Conservation (phyloP, 2,797 vertebrate species). For the Malacoraja senta region DNA sequence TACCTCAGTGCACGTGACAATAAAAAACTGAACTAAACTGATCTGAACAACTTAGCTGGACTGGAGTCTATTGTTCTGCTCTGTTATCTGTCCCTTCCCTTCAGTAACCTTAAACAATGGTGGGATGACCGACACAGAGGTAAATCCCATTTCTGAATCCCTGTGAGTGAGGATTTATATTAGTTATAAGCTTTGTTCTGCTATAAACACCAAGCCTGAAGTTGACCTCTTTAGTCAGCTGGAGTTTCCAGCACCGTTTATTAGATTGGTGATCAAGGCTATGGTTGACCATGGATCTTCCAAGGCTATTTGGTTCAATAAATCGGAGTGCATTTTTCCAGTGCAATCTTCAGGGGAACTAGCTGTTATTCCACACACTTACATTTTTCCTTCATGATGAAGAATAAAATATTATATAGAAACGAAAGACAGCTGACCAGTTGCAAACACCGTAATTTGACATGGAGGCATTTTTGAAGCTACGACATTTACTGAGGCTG, state of each 20-base stretch:
- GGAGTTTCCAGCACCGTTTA: neutral
- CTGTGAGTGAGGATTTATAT: neutral
- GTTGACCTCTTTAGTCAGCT: neutral
- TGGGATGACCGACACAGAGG: no score
- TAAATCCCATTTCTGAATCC: neutral
- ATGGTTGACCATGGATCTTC: neutral
- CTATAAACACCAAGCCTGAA: neutral
- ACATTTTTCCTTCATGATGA: neutral
- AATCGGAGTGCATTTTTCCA: neutral
- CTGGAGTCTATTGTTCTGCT: neutral
- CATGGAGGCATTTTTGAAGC: neutral
- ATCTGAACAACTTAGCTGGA: neutral
- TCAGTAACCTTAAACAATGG: no score
- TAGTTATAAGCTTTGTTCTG: neutral
- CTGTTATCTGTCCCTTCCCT: neutral
- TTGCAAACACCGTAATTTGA: neutral
- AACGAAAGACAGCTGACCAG: neutral
- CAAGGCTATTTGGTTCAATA: neutral
- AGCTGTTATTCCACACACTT: neutral
- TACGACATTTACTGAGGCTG: neutral
- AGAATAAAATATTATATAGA: neutral
- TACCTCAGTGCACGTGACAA: no score
- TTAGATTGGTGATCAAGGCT: neutral
- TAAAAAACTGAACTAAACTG: no score
- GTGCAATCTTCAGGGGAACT: neutral